These are phyloP conservation scores for Anthopleura sola DNA, from an alignment of 64 coral and sea anemone genomes.

Conservation along the genomic window DNA sequence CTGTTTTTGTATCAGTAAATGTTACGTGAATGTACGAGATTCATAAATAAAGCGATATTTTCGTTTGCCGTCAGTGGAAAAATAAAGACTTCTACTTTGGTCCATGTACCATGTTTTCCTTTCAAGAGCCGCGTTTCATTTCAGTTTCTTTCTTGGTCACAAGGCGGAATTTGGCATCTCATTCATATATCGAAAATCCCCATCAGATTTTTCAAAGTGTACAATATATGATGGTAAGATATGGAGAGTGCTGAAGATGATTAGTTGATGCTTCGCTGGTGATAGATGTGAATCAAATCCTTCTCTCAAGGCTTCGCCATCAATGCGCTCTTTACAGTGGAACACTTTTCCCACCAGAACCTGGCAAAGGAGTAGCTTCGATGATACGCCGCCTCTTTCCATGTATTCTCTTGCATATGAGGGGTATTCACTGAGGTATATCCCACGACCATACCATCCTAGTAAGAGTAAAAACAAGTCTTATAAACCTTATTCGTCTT, in stretches of 20 bases:
- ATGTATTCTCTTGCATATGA: conserved; percentile 23
- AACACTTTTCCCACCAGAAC: background rate
- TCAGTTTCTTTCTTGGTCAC: too few species aligned
- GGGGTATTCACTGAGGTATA: conserved; percentile 17
- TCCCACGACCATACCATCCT: conserved; percentile 14
- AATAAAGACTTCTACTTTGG: too few species aligned
- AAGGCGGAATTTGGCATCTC: background rate
- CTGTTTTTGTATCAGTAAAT: too few species aligned
- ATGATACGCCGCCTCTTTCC: background rate
- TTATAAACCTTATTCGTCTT: too few species aligned
- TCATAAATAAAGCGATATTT: too few species aligned
- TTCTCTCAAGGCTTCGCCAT: background rate
- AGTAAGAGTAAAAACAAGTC: too few species aligned
- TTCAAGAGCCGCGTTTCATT: too few species aligned
- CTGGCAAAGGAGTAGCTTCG: conserved; percentile 3
- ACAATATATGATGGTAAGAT: conserved; percentile 16
- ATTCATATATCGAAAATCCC: conserved; percentile 7
- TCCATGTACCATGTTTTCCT: too few species aligned
- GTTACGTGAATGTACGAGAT: too few species aligned
- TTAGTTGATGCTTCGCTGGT: conserved; percentile 12
- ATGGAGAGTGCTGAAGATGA: background rate
- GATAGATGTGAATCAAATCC: conserved; percentile 10
- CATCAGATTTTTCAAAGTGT: background rate
- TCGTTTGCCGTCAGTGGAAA: too few species aligned
- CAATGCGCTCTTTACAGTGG: background rate